Base-by-base conservation (phyloP, 35 echinoderm and acorn worm species). In the Lytechinus variegatus region DNA sequence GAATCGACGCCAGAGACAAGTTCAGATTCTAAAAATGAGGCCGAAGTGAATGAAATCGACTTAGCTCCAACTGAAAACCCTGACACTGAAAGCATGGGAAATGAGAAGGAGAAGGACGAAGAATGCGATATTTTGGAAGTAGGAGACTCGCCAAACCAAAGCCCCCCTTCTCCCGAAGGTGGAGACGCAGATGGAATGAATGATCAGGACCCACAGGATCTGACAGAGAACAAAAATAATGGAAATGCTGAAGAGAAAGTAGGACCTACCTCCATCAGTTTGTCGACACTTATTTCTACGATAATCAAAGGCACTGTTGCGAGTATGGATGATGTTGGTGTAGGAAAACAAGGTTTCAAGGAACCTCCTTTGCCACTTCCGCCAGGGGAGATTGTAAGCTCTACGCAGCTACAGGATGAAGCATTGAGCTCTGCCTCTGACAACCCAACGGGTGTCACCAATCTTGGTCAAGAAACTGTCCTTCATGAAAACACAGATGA, bases 231-330 rank as follows among this genome's bases (percentile, higher is more conserved):
- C 6, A 24, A n/a, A 16, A 7, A 79, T 79, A 24, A 79, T 19
- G 16, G 8, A 79, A 79, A 79, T 79, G 66, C 19, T 79, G 66
- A 19, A n/a, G n/a, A 79, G 4, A 16, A 1, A 79, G 14, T n/a
- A 0, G 66, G 14, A 4, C 66, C 12, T n/a, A 24, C 1, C 66
- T 79, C 66, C n/a, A 90, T 90, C 8, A 90, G 88, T 90, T 90
- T 90, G 24, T 90, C 88, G 29, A 52, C 88, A 3, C 88, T 90
- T 90, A 90, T 90, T 54, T 52, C 88, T 54, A 90, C 88, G 10
- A 90, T 90, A 10, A 90, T 90, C 11, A 90, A 90, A 90, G 88
- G 52, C 28, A 90, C 88, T 52, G 88, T 90, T 90, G 52, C 28
- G 88, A 54, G 52, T 19, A 44, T 90, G 52, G 52, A 90, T 44